Evolutionary conservation across 2,797 vertebrate species (phyloP).

Genomic region (Enteromius anoplus): DNA sequence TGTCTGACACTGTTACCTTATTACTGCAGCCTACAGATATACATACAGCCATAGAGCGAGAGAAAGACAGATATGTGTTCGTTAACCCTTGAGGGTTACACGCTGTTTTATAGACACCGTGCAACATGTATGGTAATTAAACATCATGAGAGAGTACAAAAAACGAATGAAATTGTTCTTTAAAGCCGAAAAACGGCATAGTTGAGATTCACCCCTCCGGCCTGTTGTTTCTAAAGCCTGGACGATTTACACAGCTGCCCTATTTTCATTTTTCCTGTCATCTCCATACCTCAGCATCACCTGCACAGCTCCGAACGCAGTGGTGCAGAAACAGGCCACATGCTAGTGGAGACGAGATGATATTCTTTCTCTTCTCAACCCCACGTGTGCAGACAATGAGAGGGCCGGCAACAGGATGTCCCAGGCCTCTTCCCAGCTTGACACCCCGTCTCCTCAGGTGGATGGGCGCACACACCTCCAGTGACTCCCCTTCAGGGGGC

Average conservation of each 20-base stretch:
- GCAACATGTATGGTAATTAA: conserved; percentile 75
- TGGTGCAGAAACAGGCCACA: conserved; percentile 38
- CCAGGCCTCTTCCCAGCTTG: conserved; percentile 43
- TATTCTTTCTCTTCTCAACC: conserved; percentile 33
- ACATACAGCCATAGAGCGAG: conserved; percentile 74
- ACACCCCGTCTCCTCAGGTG: conserved; percentile 55
- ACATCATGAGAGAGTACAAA: conserved; percentile 68
- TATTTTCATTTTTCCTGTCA: conserved; percentile 51
- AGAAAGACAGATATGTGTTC: conserved; percentile 71
- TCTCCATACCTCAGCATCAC: conserved; percentile 43
- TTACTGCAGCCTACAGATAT: conserved; percentile 79
- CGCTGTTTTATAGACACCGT: conserved; percentile 69
- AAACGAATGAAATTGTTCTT: conserved; percentile 45
- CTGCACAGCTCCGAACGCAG: conserved; percentile 21
- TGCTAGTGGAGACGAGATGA: conserved; percentile 14
- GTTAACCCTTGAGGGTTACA: conserved; percentile 74
- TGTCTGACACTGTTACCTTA: conserved; percentile 81
- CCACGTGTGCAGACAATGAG: conserved; percentile 5
- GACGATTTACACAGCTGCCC: conserved; percentile 48
- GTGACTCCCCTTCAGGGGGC: conserved; percentile 64
- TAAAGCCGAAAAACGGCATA: background rate
- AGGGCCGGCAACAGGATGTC: background rate
- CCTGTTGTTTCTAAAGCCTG: conserved; percentile 62
- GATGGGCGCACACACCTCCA: conserved; percentile 59
- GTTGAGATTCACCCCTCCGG: conserved; percentile 52